Conservation (phyloP, 2,113 vertebrate species). For the Sialia sialis region DNA sequence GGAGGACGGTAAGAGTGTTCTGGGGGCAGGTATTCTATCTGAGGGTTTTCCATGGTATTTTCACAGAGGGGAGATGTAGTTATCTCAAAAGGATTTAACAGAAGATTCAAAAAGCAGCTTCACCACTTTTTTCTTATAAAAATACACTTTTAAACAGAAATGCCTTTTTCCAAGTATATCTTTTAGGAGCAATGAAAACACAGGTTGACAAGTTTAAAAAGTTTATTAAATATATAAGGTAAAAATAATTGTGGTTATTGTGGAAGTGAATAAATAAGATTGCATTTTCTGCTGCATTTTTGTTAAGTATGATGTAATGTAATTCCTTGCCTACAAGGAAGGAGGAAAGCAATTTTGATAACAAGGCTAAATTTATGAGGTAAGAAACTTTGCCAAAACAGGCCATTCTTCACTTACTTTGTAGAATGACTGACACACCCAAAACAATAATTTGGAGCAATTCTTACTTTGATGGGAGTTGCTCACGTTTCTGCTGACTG, state of each 20-base stretch:
- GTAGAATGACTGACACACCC: not conserved
- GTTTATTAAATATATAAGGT: not conserved
- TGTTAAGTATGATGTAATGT: not conserved
- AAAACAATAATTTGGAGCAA: not conserved
- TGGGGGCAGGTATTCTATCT: not conserved
- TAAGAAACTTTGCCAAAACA: not conserved
- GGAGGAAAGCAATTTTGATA: not conserved
- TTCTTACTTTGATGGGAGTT: constrained; percentile 1
- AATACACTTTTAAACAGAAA: not conserved
- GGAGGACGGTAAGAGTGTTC: not conserved
- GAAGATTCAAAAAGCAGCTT: not conserved
- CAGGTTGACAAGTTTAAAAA: not conserved
- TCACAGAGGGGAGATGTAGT: not conserved
- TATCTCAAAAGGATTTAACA: not conserved
- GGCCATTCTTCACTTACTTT: not conserved
- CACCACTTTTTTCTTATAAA: not conserved
- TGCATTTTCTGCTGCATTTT: not conserved
- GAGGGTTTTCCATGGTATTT: not conserved
- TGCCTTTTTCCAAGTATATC: not conserved
- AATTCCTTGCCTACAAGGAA: not conserved
- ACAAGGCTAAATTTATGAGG: not conserved
- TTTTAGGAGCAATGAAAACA: not conserved
- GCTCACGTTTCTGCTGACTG: not conserved
- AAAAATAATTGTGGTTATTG: not conserved
- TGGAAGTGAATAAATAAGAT: not conserved